Evolutionary conservation across 2,888 invertebrate species (phyloP).

Genomic region (Colostygia pectinataria): DNA sequence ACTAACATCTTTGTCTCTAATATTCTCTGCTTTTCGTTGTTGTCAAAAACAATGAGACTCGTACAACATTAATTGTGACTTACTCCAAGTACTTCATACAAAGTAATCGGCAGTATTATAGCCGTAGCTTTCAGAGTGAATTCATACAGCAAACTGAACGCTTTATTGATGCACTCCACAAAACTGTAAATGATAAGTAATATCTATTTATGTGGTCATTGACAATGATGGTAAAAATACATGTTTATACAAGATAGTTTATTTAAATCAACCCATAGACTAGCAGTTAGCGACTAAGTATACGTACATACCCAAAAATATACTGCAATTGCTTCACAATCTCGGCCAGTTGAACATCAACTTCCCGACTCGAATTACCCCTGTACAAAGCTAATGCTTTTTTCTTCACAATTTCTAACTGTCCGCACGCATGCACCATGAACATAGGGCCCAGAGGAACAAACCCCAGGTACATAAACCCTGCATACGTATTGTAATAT

Average conservation of each 20-base stretch:
- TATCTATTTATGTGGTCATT: too few relatives aligned
- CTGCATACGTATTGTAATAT: conserved; percentile 1
- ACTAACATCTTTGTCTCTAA: too few relatives aligned
- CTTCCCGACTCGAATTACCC: not conserved
- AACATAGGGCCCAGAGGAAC: conserved; percentile 25
- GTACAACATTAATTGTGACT: too few relatives aligned
- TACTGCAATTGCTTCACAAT: conserved; percentile 11
- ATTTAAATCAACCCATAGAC: too few relatives aligned
- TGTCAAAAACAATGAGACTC: too few relatives aligned
- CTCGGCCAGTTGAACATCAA: not conserved
- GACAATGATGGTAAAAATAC: too few relatives aligned
- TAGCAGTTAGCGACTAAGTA: too few relatives aligned
- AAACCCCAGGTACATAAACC: conserved; percentile 14
- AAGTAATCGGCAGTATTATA: conserved; percentile 42
- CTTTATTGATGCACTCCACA: conserved; percentile 36
- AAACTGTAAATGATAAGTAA: conserved; percentile 46
- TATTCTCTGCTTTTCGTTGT: too few relatives aligned
- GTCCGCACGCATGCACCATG: conserved; percentile 30
- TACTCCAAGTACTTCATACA: conserved; percentile 46
- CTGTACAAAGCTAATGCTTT: not conserved
- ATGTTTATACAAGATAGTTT: too few relatives aligned
- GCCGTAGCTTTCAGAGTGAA: conserved; percentile 40
- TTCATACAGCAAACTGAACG: conserved; percentile 41
- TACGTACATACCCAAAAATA: conserved; percentile 7
- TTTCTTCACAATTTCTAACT: conserved; percentile 27